A percentile compares a stretch with the other conserved stretches of the same genome.
phyloP scores from a whole-genome alignment of 2,888 invertebrate species.

The Amphipoea lucens region DNA sequence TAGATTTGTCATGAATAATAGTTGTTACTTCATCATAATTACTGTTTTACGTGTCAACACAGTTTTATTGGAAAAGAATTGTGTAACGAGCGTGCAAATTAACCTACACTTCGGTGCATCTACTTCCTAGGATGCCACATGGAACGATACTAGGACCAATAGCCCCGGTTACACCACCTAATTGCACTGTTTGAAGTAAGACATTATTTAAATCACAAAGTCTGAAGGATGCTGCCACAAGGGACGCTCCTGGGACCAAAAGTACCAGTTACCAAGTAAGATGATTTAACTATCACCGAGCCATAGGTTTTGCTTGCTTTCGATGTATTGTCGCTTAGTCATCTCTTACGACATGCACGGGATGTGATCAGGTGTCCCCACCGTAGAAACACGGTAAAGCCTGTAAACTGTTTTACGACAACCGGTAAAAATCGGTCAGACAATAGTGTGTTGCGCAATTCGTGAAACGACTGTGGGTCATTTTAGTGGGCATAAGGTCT shows the following conservation, averaged over 20 bases:
- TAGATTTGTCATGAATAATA: constrained; percentile 54
- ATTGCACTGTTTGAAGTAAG: background rate
- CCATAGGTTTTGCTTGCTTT: background rate
- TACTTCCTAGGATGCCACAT: constrained; percentile 10
- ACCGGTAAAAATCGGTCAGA: constrained; percentile 41
- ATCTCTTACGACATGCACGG: constrained; percentile 39
- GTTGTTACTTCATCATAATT: constrained; percentile 49
- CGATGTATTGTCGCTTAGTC: constrained; percentile 16
- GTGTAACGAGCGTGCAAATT: constrained; percentile 21
- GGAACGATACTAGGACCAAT: constrained; percentile 17
- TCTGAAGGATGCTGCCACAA: constrained; percentile 17
- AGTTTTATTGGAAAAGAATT: constrained; percentile 30
- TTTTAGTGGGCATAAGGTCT: constrained; percentile 6
- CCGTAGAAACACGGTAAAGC: constrained; percentile 24
- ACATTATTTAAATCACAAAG: background rate
- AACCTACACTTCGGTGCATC: background rate
- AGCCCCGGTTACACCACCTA: no score
- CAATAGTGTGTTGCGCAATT: constrained; percentile 41
- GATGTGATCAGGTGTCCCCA: constrained; percentile 33
- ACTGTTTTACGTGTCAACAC: constrained; percentile 45
- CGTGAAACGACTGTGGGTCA: constrained; percentile 23
- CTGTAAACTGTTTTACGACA: constrained; percentile 40
- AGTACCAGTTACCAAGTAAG: background rate
- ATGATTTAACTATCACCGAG: background rate
- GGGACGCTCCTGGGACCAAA: constrained; percentile 4